Evolutionary conservation across 2,797 vertebrate genomes (phyloP), one percentile per base, ranked within the genome.

Genomic region (Xiphorhynchus erythropygius): DNA sequence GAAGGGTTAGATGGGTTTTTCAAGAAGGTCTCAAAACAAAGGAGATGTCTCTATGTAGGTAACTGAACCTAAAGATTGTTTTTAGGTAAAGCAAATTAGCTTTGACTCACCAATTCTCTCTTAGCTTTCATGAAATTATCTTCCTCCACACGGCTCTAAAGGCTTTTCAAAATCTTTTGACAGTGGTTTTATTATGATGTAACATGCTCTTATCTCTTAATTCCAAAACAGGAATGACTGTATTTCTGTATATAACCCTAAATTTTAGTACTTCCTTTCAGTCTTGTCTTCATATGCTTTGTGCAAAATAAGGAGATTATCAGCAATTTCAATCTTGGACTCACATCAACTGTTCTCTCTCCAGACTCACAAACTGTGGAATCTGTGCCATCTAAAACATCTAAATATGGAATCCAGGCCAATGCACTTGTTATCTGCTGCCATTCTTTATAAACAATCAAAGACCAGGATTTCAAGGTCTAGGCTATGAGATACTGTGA

Each of bases 281-380:
- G 24, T 83, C 46, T 83, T 63, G n/a, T 32, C 30, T 68, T 84
- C 63, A 35, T 65, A 69, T 47, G 50, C 33, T 84, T 90, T 92
- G 50, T 63, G 46, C 47, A 90, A 55, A 92, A 76, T 82, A 87
- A 92, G 55, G 41, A 87, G 50, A 96, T 87, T 82, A 90, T 73
- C 47, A 90, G 39, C 39, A 74, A 76, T 82, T 89, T 93, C 59
- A 73, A 0, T 84, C 52, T 89, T 92, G 87, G 70, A 47, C 41
- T 94, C 35, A 24, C 2, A 84, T 93, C 70, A 82, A 35, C 73
- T 49, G 9, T 69, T 82, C 42, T 87, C 49, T 73, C 39, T 89
- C 67, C 77, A 90, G 56, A 79, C 46, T 73, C 81, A 87, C 28
- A 73, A 73, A 89, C 35, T 65, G 55, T 65, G 57, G 75, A 75